A percentile compares a stretch with the other conserved stretches of the same genome.
Evolutionary conservation across 2,888 invertebrate genomes (phyloP).

Genomic region (Trissolcus brochymenae): DNA sequence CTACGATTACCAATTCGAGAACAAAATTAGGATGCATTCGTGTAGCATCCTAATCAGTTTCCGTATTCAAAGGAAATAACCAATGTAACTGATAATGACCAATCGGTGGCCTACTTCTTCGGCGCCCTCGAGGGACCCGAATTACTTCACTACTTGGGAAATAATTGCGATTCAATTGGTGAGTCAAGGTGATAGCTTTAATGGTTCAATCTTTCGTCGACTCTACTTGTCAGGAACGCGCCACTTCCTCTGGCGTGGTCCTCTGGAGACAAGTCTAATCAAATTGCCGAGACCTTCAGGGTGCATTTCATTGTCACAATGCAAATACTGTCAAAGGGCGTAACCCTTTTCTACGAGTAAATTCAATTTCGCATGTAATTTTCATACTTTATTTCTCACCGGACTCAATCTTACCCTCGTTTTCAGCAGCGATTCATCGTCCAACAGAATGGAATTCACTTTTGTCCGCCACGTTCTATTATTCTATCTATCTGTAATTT

Average conservation of each 20-base stretch:
- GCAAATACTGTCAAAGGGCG: constrained; percentile 34
- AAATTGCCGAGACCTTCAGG: constrained; percentile 48
- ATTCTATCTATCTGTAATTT: no score
- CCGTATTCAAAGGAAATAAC: constrained; percentile 52
- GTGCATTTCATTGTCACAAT: constrained; percentile 48
- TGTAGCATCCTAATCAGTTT: constrained; percentile 50
- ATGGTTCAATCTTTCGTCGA: constrained; percentile 34
- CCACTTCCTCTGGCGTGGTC: constrained; percentile 22
- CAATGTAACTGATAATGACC: constrained; percentile 56
- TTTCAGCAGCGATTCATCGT: no score
- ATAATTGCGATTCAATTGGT: constrained; percentile 50
- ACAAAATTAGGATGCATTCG: constrained; percentile 51
- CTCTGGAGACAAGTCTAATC: constrained; percentile 50
- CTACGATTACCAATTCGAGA: constrained; percentile 47
- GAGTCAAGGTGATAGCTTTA: constrained; percentile 43
- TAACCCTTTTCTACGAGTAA: constrained; percentile 35
- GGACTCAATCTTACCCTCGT: background rate
- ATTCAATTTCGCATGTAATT: constrained; percentile 39
- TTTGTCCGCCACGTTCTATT: no score
- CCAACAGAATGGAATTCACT: no score
- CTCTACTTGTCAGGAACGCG: constrained; percentile 17
- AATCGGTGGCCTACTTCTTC: constrained; percentile 43
- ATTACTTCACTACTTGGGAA: constrained; percentile 29
- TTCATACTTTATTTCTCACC: constrained; percentile 37
- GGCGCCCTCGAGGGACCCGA: constrained; percentile 31